Conservation (phyloP, 2,113 vertebrate genomes). For the Muscicapa adusta region DNA sequence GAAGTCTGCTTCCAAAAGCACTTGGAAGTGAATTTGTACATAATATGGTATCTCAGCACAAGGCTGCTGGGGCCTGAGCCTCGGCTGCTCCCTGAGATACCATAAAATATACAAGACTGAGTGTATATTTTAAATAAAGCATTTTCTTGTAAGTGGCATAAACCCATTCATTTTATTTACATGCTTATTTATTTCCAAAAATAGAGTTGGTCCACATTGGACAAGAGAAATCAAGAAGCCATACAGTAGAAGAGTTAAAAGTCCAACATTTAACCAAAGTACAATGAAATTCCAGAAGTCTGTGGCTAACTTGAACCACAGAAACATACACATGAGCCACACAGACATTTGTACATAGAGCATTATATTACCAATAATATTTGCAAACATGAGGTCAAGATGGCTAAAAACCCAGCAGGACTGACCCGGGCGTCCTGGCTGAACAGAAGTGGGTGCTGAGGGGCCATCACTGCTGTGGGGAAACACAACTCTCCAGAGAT, state of each 20-base stretch:
- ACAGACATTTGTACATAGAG: slow-evolving; percentile 62
- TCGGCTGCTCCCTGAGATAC: neutral
- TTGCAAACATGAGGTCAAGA: slow-evolving; percentile 70
- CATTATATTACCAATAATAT: slow-evolving; percentile 68
- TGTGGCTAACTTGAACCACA: slow-evolving; percentile 58
- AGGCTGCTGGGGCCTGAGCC: neutral
- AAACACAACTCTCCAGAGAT: slow-evolving; percentile 23
- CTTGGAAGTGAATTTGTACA: slow-evolving; percentile 35
- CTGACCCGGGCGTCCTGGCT: slow-evolving; percentile 14
- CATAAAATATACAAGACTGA: slow-evolving; percentile 56
- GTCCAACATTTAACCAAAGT: slow-evolving; percentile 64
- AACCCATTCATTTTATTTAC: slow-evolving; percentile 68
- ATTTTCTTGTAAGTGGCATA: slow-evolving; percentile 65
- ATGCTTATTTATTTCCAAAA: slow-evolving; percentile 68
- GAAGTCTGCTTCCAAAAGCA: slow-evolving; percentile 1
- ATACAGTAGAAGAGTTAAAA: slow-evolving; percentile 60
- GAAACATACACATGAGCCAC: slow-evolving; percentile 58
- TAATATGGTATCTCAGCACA: slow-evolving; percentile 39
- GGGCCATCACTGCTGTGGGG: neutral
- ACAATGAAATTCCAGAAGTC: slow-evolving; percentile 61
- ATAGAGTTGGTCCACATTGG: slow-evolving; percentile 59
- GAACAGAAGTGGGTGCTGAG: slow-evolving; percentile 48
- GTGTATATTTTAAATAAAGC: slow-evolving; percentile 47
- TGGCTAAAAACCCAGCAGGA: slow-evolving; percentile 61
- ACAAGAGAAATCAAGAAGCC: slow-evolving; percentile 59